Evolutionary conservation across 2,888 invertebrate genomes (phyloP).

Genomic region (Diploptera punctata): DNA sequence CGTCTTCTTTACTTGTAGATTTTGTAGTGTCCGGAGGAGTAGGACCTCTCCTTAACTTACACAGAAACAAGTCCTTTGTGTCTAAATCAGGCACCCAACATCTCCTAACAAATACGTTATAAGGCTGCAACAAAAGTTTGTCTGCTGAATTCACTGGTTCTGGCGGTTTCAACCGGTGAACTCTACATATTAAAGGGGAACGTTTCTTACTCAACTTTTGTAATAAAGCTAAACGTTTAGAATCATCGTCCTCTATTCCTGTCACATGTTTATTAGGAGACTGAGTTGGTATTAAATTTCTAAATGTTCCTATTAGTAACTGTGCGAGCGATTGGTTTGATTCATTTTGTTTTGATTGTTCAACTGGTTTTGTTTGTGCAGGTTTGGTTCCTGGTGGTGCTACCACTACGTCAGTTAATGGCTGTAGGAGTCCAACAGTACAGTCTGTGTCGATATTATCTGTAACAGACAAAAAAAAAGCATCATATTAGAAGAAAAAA

Average conservation of each 20-base stretch:
- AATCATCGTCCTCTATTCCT: too few relatives aligned
- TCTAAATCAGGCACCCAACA: constrained; percentile 45
- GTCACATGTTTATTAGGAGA: too few relatives aligned
- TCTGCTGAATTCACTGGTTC: background rate
- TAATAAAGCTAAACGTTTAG: too few relatives aligned
- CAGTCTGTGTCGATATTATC: constrained; percentile 44
- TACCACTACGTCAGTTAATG: constrained; percentile 48
- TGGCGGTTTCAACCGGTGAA: constrained; percentile 42
- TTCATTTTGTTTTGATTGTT: background rate
- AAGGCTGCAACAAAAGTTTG: constrained; percentile 49
- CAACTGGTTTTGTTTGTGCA: background rate
- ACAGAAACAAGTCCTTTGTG: constrained; percentile 42
- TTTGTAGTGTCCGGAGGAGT: constrained; percentile 30
- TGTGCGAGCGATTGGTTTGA: too few relatives aligned
- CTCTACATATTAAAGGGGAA: constrained; percentile 32
- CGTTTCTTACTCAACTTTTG: constrained; percentile 22
- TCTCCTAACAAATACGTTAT: constrained; percentile 54
- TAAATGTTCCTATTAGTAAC: too few relatives aligned
- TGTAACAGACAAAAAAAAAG: constrained; percentile 29
- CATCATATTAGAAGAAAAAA: too few relatives aligned
- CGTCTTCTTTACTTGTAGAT: background rate
- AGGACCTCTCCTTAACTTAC: constrained; percentile 48
- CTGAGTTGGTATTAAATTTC: too few relatives aligned
- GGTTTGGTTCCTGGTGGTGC: constrained; percentile 34
- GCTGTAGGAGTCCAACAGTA: constrained; percentile 45